Base-by-base conservation (phyloP, 2,888 invertebrate genomes). In the Diachrysia chrysitis region DNA sequence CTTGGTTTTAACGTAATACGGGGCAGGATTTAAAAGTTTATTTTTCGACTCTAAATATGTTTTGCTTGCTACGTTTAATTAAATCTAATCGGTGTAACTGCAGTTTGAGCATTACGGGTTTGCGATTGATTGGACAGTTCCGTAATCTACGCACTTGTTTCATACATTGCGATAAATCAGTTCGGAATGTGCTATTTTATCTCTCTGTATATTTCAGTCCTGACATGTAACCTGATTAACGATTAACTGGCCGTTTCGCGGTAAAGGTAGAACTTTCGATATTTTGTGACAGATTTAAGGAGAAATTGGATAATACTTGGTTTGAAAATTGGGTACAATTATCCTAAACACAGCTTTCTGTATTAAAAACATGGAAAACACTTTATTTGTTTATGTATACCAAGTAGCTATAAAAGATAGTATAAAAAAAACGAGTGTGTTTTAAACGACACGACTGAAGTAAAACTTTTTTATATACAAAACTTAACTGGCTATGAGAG, bases 41-140 rank as follows among this genome's bases (percentile, higher is more conserved):
- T 37, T 37, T 37, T 37, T 37, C 16, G 16, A 16, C 16, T 37
- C 1, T 16, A 37, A 16, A 16, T 32, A 32, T 10, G 32, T 37
- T 37, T 16, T 37, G 37, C 37, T 16, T 42, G 16, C n/a, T 6
- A n/a, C 42, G n/a, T n/a, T 42, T 42, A 42, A 42, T 42, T 42
- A 42, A 42, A 42, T n/a, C n/a, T 42, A 42, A 42, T 37, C 16
- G 37, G n/a, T 42, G 5, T 42, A 42, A 42, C 42, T 42, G n/a
- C 42, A 42, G 42, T 42, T 42, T 42, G n/a, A 42, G 42, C 42
- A 42, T 42, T 42, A n/a, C 42, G 42, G 42, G 42, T 42, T 42
- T n/a, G n/a, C 42, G 42, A 42, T 42, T 42, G 42, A 42, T 42
- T 42, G 42, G 42, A 42, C 42, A 42, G 42, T 42, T 42, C 42